Base-by-base conservation (phyloP, 1,140 invertebrate genomes). In the Phortica variegata region DNA sequence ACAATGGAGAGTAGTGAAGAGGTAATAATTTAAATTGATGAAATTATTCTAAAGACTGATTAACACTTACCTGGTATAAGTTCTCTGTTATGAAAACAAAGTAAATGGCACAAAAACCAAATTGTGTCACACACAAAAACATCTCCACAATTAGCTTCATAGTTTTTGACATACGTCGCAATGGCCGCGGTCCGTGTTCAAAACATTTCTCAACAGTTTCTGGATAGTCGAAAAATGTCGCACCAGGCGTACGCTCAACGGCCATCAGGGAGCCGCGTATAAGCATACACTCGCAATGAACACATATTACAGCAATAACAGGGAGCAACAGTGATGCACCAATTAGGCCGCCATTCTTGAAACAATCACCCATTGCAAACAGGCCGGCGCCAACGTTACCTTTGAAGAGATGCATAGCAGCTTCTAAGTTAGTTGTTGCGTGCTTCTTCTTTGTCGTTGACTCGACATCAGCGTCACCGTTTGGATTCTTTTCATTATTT, bases 101-200 rank as follows among this genome's bases (percentile, higher is more conserved):
- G 78, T 96, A 97, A 3, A 96, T 89, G 77, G 91, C 93, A 77
- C 93, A 96, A 79, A 97, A 96, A 52, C 94, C 93, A 37, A 96
- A 82, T 80, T 97, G 94, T n/a, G 92, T 95, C 41, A 95, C 78
- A 73, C 91, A 90, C 36, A 97, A 80, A 77, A 92, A 91, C 37
- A 84, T 57, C 70, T 91, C 89, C 48, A 90, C 84, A 43, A 88
- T 74, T 26, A 81, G 77, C 71, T 81, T 82, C 81, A 86, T 85
- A 12, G 77, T 54, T 19, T 76, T 62, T 0, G 88, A 83, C 55
- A 85, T 81, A 19, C 77, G 79, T 20, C 85, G 77, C 1, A 88
- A 58, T 4, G 72, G 61, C 0, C 77, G 68, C 1, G 89, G 88
- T 3, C 90, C 90, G 34, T 84, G 83, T 47, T 82, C 79, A 58